phyloP scores from a whole-genome alignment of 2,888 invertebrate genomes.

The Drosophila putrida region DNA sequence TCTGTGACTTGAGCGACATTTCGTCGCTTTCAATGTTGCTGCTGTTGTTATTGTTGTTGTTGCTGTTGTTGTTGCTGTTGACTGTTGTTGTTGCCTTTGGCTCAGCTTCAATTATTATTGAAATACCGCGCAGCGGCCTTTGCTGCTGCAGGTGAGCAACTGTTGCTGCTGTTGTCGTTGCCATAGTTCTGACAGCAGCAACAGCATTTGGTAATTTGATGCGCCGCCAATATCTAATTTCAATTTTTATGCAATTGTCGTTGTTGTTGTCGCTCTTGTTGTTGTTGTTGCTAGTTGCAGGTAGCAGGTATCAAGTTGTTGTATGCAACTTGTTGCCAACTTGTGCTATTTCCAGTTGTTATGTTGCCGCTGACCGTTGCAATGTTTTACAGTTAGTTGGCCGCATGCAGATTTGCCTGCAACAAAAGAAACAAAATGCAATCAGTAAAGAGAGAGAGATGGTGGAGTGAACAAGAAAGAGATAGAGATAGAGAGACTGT shows the following conservation, averaged over 20 bases:
- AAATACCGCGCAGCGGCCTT: slow-evolving; percentile 74
- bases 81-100: slow-evolving; percentile 33
- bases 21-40: slow-evolving; percentile 53
- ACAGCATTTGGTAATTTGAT: slow-evolving; percentile 66
- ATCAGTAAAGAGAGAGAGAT: slow-evolving; percentile 6
- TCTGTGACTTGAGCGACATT: slow-evolving; percentile 66
- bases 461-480: slow-evolving; percentile 18
- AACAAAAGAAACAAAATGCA: slow-evolving; percentile 41
- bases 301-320: background rate
- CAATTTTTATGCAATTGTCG: slow-evolving; percentile 56
- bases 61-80: slow-evolving; percentile 27
- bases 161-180: slow-evolving; percentile 42
- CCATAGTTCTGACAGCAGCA: slow-evolving; percentile 62
- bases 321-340: slow-evolving; percentile 12
- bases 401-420: slow-evolving; percentile 68
- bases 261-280: background rate
- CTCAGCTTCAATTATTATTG: slow-evolving; percentile 75
- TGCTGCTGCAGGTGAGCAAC: slow-evolving; percentile 43
- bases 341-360: slow-evolving; percentile 43
- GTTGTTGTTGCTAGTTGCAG: slow-evolving; percentile 10
- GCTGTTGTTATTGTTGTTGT: slow-evolving; percentile 25
- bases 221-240: slow-evolving; percentile 56
- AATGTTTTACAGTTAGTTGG: slow-evolving; percentile 66
- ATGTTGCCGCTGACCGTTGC: slow-evolving; percentile 61
- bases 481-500: slow-evolving; percentile 1